These are phyloP conservation scores for Nomada ferruginata DNA, from an alignment of 2,888 invertebrate species.

Conservation along the genomic window DNA sequence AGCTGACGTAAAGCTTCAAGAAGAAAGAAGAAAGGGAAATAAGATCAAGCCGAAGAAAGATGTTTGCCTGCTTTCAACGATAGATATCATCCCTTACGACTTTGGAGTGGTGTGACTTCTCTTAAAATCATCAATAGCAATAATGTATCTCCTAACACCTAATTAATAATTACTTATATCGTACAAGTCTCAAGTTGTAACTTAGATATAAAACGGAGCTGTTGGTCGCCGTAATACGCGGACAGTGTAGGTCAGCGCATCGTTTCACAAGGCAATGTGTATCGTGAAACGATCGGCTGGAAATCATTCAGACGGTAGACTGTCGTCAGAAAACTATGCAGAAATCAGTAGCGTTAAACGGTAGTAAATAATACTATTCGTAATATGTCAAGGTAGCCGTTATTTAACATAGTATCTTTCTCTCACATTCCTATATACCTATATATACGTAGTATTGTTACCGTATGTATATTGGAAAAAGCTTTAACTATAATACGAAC, in stretches of 20 bases:
- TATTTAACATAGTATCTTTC: conserved; percentile 31
- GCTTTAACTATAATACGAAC: conserved; percentile 36
- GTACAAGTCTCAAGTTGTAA: conserved; percentile 58
- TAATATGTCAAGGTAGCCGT: conserved; percentile 39
- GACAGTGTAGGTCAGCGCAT: conserved; percentile 57
- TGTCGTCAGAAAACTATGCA: conserved; percentile 20
- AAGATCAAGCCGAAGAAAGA: neutral
- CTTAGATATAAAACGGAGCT: conserved; percentile 58
- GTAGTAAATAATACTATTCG: conserved; percentile 56
- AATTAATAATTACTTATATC: conserved; percentile 56
- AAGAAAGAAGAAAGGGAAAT: neutral
- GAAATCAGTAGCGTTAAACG: conserved; percentile 32
- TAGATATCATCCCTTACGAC: conserved; percentile 23
- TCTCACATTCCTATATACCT: neutral
- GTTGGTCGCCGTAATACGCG: conserved; percentile 59
- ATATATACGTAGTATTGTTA: conserved; percentile 10
- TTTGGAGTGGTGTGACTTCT: conserved; percentile 34
- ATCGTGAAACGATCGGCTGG: conserved; percentile 19
- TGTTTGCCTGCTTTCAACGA: conserved; percentile 12
- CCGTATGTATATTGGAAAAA: conserved; percentile 38
- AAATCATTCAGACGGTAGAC: conserved; percentile 10
- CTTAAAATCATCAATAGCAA: conserved; percentile 45
- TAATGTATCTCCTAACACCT: conserved; percentile 37
- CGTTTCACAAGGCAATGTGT: conserved; percentile 40
- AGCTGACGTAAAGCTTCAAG: too few species aligned